Evolutionary conservation across 2,113 vertebrate species (phyloP).

Genomic region (Puffinus mauretanicus): DNA sequence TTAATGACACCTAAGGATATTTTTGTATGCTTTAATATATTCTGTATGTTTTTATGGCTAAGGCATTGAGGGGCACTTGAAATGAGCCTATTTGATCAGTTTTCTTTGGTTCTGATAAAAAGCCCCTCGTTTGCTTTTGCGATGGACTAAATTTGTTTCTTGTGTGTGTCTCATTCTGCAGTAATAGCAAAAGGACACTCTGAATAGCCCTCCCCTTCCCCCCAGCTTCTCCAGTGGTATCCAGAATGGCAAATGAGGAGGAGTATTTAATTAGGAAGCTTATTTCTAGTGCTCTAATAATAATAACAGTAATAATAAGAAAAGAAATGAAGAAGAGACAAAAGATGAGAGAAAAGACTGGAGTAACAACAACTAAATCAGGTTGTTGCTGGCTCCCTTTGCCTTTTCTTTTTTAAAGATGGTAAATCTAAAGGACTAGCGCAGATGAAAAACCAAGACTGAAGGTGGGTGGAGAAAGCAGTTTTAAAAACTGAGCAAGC

Average conservation of each 20-base stretch:
- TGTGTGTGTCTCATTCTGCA: neutral
- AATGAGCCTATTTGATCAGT: neutral
- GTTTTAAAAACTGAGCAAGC: conserved; percentile 28
- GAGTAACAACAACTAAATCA: neutral
- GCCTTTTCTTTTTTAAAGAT: neutral
- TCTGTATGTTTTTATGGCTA: neutral
- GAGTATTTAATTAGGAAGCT: neutral
- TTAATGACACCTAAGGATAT: neutral
- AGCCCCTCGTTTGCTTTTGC: neutral
- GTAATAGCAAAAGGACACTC: neutral
- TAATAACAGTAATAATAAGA: neutral
- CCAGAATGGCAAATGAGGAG: conserved; percentile 4
- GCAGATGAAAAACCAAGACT: conserved; percentile 8
- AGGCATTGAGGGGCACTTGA: neutral
- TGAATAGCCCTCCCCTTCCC: neutral
- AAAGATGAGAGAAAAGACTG: neutral
- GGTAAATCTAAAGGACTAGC: neutral
- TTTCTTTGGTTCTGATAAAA: neutral
- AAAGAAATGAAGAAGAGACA: neutral
- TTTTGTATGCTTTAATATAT: neutral
- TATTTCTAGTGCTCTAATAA: neutral
- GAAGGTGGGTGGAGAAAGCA: conserved; percentile 13
- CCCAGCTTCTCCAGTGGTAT: neutral
- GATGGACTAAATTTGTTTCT: neutral
- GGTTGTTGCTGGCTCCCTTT: neutral